Base-by-base conservation (phyloP, 2,797 vertebrate species). In the Lutjanus argentimaculatus region DNA sequence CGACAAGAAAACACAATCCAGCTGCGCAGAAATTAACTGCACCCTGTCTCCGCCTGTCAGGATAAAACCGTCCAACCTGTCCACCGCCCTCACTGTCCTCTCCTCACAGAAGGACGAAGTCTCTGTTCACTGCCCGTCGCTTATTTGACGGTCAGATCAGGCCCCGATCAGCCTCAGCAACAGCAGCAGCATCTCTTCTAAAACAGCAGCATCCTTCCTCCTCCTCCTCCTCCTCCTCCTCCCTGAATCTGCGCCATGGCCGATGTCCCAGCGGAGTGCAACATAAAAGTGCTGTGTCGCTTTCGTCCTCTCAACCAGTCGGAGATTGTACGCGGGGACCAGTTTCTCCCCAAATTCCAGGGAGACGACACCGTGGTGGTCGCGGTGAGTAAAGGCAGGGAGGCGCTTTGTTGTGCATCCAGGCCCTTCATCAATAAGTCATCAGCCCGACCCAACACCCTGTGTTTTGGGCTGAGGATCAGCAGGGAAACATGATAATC, bases 201-300 rank as follows among this genome's bases (percentile, higher is more conserved):
- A 58, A 78, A 14, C 77, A 83, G 42, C 89, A 82, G 46, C 46
- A 48, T 48, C 46, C 46, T 81, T 84, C 83, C 43, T 55, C 85
- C 65, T 83, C 86, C 30, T 48, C 52, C 52, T 77, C 83, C 80
- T 19, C 52, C 43, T 51, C 83, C 64, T 79, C 83, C 77, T 85
- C 76, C 68, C 17, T 56, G 16, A 90, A 90, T 87, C 92, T 92
- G 90, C 93, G 92, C 93, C 83, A 98, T 99, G 98, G 96, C 97
- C 83, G 97, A 98, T 61, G 89, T 95, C 77, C 93, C 93, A 89
- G 93, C 96, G 64, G 97, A 98, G 86, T 99, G 98, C 88, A 99
- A 98, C 93, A 99, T 99, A 83, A 98, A 98, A 93, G 98, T 99
- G 93, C 95, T 99, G 82, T 99, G 97, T 94, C 96, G 98, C 72